phyloP scores from a whole-genome alignment of 2,113 vertebrate genomes.

The Aspiorhynchus laticeps region DNA sequence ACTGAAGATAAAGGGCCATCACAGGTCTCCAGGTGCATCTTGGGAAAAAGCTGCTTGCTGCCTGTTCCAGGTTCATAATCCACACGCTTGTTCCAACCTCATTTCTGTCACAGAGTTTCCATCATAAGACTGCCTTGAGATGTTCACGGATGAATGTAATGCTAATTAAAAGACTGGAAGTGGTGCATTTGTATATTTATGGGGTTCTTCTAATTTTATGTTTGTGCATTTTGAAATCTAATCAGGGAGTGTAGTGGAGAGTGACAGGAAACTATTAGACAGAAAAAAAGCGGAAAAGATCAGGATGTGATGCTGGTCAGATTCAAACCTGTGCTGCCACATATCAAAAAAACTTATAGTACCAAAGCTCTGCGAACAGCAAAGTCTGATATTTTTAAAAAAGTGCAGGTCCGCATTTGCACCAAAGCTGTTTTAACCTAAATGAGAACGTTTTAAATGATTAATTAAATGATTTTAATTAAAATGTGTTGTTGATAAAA shows the following conservation, averaged over 20 bases:
- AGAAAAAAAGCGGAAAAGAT: neutral
- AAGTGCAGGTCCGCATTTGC: no score
- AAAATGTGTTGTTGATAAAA: neutral
- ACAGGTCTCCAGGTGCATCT: slow-evolving; percentile 90
- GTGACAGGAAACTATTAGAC: neutral
- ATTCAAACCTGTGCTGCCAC: neutral
- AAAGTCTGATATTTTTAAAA: no score
- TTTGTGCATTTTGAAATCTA: neutral
- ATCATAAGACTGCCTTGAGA: neutral
- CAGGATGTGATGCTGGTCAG: neutral
- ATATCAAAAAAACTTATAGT: neutral
- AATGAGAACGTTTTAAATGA: neutral
- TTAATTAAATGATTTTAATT: neutral
- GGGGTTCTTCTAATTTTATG: slow-evolving; percentile 14
- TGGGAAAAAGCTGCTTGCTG: slow-evolving; percentile 88
- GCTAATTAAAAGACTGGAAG: slow-evolving; percentile 27
- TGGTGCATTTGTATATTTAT: neutral
- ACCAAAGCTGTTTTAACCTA: neutral
- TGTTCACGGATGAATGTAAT: neutral
- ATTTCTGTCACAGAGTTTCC: neutral
- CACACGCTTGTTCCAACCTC: slow-evolving; percentile 87
- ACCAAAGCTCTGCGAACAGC: neutral
- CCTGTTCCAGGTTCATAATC: slow-evolving; percentile 93
- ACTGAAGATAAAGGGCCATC: slow-evolving; percentile 89
- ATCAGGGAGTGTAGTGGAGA: slow-evolving; percentile 11